Percentiles rank a stretch among this genome's conserved stretches.
These are phyloP conservation scores for Sinocyclocheilus rhinocerous DNA, from an alignment of 2,113 vertebrate genomes.

Conservation along the genomic window DNA sequence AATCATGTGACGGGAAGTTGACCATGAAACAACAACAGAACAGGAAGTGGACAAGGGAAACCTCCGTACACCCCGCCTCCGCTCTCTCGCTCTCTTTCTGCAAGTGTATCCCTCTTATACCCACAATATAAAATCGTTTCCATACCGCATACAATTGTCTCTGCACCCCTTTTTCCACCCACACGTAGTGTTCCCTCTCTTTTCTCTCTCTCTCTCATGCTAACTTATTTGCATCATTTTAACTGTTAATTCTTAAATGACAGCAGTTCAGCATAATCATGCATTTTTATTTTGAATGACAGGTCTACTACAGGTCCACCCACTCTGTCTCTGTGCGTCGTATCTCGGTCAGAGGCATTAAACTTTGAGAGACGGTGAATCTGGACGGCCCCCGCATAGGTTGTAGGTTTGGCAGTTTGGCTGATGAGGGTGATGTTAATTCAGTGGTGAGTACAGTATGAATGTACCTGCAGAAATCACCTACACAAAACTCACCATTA, in stretches of 20 bases:
- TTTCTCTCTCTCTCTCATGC: slow-evolving; percentile 6
- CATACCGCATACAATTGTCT: slow-evolving; percentile 44
- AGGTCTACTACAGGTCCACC: slow-evolving; percentile 18
- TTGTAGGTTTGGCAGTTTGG: slow-evolving; percentile 33
- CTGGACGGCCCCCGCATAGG: slow-evolving; percentile 4
- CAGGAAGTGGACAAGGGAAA: slow-evolving; percentile 64
- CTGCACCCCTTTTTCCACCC: slow-evolving; percentile 40
- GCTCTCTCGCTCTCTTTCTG: slow-evolving; percentile 42
- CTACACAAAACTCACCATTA: slow-evolving; percentile 53
- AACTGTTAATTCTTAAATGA: not conserved
- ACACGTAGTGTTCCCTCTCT: slow-evolving; percentile 52
- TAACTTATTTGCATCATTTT: not conserved
- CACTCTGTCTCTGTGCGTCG: not conserved
- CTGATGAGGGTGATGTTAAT: slow-evolving; percentile 51
- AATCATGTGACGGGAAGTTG: slow-evolving; percentile 55
- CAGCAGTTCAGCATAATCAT: not conserved
- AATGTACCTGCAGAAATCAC: slow-evolving; percentile 35
- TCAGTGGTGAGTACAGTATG: slow-evolving; percentile 51
- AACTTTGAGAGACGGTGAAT: slow-evolving; percentile 16
- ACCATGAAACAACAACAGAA: slow-evolving; percentile 48
- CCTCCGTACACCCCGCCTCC: slow-evolving; percentile 61
- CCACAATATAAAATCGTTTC: slow-evolving; percentile 51
- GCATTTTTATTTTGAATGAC: not conserved
- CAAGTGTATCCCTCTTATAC: slow-evolving; percentile 40
- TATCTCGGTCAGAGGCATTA: not conserved